These are phyloP conservation scores for Venusia cambrica DNA, from an alignment of 2,888 invertebrate genomes.

Conservation along the genomic window DNA sequence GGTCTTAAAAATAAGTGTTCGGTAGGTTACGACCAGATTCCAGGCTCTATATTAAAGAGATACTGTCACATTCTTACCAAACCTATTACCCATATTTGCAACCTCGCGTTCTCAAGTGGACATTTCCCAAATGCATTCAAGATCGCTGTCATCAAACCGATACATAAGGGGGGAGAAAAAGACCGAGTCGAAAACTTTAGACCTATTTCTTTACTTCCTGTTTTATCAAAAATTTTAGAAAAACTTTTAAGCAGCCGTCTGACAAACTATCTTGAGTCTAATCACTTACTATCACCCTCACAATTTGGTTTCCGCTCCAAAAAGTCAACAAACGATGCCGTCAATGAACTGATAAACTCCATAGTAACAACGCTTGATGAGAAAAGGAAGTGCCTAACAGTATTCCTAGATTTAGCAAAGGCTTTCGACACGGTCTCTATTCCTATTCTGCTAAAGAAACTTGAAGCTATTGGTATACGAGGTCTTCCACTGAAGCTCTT, in stretches of 20 bases:
- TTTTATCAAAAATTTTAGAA: background rate
- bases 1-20: background rate
- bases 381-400: too few relatives aligned
- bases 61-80: background rate
- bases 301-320: background rate
- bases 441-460: too few relatives aligned
- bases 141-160: background rate
- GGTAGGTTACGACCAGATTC: background rate
- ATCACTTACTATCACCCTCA: background rate
- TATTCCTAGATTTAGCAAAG: too few relatives aligned
- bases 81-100: background rate
- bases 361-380: too few relatives aligned
- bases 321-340: background rate
- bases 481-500: too few relatives aligned
- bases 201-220: background rate
- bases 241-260: background rate
- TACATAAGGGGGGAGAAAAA: background rate
- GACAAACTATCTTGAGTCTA: background rate
- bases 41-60: background rate
- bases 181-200: background rate
- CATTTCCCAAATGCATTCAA: background rate
- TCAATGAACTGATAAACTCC: background rate
- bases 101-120: background rate
- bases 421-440: too few relatives aligned
- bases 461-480: too few relatives aligned